Evolutionary conservation across 2,113 vertebrate species (phyloP), one percentile per base, ranked within the genome.

Genomic region (Neogale vison): DNA sequence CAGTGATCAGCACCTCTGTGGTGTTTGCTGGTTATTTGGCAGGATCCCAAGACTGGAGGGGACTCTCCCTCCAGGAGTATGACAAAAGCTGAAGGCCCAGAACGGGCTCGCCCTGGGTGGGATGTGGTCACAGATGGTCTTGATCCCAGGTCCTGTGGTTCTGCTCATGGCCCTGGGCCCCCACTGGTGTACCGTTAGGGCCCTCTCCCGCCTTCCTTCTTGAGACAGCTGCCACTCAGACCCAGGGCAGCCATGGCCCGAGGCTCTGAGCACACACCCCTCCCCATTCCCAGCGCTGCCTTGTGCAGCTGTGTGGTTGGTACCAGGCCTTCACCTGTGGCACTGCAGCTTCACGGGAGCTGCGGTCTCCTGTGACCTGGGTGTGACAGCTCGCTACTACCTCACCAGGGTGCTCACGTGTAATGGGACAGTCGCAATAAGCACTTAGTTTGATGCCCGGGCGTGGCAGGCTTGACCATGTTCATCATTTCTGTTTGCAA

Each of bases 211-310:
- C 29, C 26, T 69, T 79, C 36, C 34, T 21, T 80, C 72, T 8
- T 0, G 31, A 77, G 67, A 50, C 67, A 63, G 76, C 36, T 47
- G 81, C 63, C 81, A 45, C 23, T n/a, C 10, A 7, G 69, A 63
- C 69, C n/a, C 20, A 47, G 11, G 34, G 5, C 26, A 2, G 21
- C 29, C 29, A 1, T 0, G 5, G n/a, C 59, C 1, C 0, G 10
- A 26, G 14, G 29, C 39, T 15, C 7, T 0, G 2, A 29, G 76
- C 42, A 29, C 61, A n/a, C 36, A 4, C 14, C 50, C 17, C 42
- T 26, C 1, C 2, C 72, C 45, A 24, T 3, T 9, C 42, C 31
- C 45, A 34, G 2, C 0, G 0, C 90, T 17, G 12, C 55, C 14
- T 17, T 2, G 10, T 13, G 52, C 50, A 21, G 57, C 59, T 1